Evolutionary conservation across 2,888 invertebrate species (phyloP), one percentile per base, ranked within the genome.

Genomic region (Drosophila putrida): DNA sequence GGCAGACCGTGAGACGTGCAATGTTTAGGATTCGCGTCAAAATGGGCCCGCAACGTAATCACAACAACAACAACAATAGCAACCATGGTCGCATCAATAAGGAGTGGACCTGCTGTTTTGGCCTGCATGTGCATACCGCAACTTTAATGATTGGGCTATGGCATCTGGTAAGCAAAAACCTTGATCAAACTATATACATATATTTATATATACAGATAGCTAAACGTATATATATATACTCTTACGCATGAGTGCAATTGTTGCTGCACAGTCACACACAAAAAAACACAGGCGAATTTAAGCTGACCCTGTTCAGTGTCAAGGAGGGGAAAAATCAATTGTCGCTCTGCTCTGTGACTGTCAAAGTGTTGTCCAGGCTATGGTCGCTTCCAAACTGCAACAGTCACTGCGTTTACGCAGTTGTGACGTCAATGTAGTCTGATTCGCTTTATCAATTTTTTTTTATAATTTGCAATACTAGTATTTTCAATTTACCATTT

Each of bases 61-160:
- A 84, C 51, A 77, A 76, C 36, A 64, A 58, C 53, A 71, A 68
- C 57, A 66, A 55, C 49, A 61, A 51, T 43, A 71, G 64, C 49
- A 65, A 50, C 39, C 57, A 62, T 46, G 61, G 27, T 0, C 79
- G 82, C 15, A 94, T 80, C 62, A 85, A 94, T 90, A 95, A 95
- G 85, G 96, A 96, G 90, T 96, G 96, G 96, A 94, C 95, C 83
- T 96, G 96, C 93, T 96, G 95, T 90, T 95, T 96, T 90, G 96
- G 96, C 83, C 94, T 96, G 64, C 97, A 97, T 93, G 97, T 97
- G 53, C 95, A 96, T 68, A 97, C 96, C 20, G 96, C 96, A 36
- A 96, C 97, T 35, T 95, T 96, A 61, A 93, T 96, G 72, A 94
- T 97, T 72, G 97, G 97, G 87, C 94, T 96, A 91, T 97, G 96